Conservation (phyloP, 2,888 invertebrate species). For the Aporophyla lueneburgensis region DNA sequence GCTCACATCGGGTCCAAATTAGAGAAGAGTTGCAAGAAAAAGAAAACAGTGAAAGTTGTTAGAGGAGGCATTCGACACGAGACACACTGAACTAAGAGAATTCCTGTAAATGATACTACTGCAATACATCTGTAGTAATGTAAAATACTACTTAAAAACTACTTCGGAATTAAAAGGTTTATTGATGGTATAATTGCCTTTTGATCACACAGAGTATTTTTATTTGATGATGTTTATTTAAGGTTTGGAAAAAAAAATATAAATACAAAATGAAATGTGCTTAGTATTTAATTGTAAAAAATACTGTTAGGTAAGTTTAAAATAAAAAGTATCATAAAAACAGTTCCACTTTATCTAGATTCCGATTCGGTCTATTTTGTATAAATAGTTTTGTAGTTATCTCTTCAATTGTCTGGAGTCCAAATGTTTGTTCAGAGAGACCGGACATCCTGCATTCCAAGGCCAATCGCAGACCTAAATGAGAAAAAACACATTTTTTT, state of each 20-base stretch:
- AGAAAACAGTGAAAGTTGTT: neutral
- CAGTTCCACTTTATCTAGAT: constrained; percentile 25
- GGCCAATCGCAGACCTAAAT: constrained; percentile 81
- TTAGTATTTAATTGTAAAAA: constrained; percentile 49
- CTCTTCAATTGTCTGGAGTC: constrained; percentile 28
- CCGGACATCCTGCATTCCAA: constrained; percentile 73
- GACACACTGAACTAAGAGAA: no score
- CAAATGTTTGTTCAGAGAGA: constrained; percentile 71
- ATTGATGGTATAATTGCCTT: neutral
- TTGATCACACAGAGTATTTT: neutral
- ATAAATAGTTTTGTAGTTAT: constrained; percentile 17
- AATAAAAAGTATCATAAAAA: constrained; percentile 40
- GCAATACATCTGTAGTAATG: no score
- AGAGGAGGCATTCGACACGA: no score
- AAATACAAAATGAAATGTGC: constrained; percentile 23
- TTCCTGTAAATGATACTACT: neutral
- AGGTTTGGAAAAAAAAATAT: constrained; percentile 5
- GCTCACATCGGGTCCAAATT: neutral
- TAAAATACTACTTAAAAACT: no score
- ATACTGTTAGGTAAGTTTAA: constrained; percentile 41
- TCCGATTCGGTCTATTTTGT: constrained; percentile 16
- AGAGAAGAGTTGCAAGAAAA: neutral
- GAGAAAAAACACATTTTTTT: constrained; percentile 20
- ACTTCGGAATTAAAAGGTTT: neutral
- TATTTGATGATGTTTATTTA: neutral